These are phyloP conservation scores for Aporrectodea caliginosa DNA, from an alignment of 1,140 invertebrate genomes.

Conservation along the genomic window DNA sequence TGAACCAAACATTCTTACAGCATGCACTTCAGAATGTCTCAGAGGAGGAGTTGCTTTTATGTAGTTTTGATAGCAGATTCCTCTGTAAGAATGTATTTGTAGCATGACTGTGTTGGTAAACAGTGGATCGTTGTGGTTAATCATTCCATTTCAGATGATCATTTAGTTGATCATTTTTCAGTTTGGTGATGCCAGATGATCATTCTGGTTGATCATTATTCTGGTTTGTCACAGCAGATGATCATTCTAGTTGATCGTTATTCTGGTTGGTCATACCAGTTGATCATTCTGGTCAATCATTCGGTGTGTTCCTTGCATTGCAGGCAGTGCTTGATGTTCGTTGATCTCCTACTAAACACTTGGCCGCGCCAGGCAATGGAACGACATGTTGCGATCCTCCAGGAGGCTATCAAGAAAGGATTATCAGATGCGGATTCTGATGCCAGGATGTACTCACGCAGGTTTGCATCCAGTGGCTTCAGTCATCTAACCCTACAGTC, in stretches of 20 bases:
- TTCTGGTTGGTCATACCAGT: neutral
- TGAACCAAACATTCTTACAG: no score
- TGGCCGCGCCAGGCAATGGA: slow-evolving; percentile 81
- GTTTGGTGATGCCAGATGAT: neutral
- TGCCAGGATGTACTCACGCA: slow-evolving; percentile 63
- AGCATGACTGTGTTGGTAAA: no score
- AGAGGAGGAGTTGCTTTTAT: no score
- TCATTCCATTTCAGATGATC: no score
- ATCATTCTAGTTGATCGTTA: neutral
- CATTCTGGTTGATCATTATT: neutral
- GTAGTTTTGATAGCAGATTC: no score
- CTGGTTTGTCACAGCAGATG: neutral
- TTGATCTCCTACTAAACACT: slow-evolving; percentile 75
- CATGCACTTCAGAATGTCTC: no score
- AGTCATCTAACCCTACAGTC: no score
- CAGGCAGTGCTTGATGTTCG: slow-evolving; percentile 73
- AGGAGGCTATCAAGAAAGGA: slow-evolving; percentile 82
- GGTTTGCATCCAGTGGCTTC: no score
- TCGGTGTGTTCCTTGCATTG: slow-evolving; percentile 30
- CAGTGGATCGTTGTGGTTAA: no score
- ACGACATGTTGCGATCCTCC: slow-evolving; percentile 70
- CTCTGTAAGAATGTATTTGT: no score
- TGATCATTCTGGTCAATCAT: neutral
- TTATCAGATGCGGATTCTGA: slow-evolving; percentile 87
- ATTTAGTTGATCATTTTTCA: neutral